Evolutionary conservation across 2,888 invertebrate species (phyloP).

Genomic region (Polyploca ridens): DNA sequence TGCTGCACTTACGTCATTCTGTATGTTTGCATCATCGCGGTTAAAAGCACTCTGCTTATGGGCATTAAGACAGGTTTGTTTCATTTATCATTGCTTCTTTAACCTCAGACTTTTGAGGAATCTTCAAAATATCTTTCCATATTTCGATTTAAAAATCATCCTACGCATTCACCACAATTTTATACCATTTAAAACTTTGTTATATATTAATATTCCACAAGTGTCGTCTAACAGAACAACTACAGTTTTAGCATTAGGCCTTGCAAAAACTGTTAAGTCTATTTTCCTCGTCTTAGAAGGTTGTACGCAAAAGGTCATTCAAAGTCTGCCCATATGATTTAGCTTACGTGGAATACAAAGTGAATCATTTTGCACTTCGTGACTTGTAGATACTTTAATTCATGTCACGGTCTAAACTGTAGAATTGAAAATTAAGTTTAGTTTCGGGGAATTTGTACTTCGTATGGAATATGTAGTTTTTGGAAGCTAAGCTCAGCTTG

Average conservation of each 20-base stretch:
- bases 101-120: neutral
- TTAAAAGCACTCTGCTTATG: neutral
- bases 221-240: neutral
- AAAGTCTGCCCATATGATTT: neutral
- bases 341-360: constrained; percentile 7
- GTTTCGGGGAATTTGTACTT: neutral
- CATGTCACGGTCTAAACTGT: constrained; percentile 12
- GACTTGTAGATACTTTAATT: constrained; percentile 8
- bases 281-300: constrained; percentile 5
- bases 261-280: neutral
- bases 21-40: neutral
- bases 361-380: constrained; percentile 9
- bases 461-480: neutral
- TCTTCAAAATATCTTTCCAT: neutral
- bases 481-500: too few species aligned
- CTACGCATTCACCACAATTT: neutral
- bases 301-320: constrained; percentile 1
- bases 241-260: neutral
- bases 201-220: neutral
- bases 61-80: neutral
- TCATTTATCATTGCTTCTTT: neutral
- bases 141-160: neutral
- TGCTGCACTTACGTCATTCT: neutral
- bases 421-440: constrained; percentile 2
- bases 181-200: neutral